Percentiles rank a stretch among this genome's conserved stretches.
These are phyloP conservation scores for Hedya salicella DNA, from an alignment of 2,888 invertebrate genomes.

Conservation along the genomic window DNA sequence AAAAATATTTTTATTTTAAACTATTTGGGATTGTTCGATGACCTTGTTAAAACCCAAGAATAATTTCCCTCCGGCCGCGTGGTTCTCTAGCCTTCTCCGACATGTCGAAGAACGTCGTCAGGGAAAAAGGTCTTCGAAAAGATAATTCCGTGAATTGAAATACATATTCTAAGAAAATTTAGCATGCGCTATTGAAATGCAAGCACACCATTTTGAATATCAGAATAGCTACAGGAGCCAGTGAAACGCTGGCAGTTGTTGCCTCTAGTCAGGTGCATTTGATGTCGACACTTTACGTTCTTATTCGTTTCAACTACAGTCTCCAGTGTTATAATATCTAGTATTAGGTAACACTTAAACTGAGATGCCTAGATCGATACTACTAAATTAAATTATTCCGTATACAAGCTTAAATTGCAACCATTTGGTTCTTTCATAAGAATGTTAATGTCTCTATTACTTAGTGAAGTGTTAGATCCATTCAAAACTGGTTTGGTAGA, in stretches of 20 bases:
- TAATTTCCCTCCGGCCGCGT: too few species aligned
- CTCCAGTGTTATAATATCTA: slow-evolving; percentile 15
- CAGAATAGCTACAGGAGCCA: not conserved
- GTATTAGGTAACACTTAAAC: slow-evolving; percentile 11
- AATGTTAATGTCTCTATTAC: slow-evolving; percentile 36
- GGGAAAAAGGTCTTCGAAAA: too few species aligned
- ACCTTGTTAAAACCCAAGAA: too few species aligned
- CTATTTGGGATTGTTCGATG: too few species aligned
- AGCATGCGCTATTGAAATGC: too few species aligned
- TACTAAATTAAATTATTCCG: slow-evolving; percentile 28
- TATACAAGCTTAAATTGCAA: slow-evolving; percentile 9
- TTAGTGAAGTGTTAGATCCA: slow-evolving; percentile 19
- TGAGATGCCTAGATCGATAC: slow-evolving; percentile 3
- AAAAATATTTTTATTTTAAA: too few species aligned
- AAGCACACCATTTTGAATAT: too few species aligned
- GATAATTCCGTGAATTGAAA: too few species aligned
- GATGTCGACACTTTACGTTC: slow-evolving; percentile 7
- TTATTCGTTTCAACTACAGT: slow-evolving; percentile 10
- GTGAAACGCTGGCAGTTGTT: not conserved
- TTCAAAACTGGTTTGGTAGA: slow-evolving; percentile 26
- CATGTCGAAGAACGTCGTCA: too few species aligned
- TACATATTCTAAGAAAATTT: too few species aligned
- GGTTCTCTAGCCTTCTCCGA: too few species aligned
- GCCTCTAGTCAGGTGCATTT: slow-evolving; percentile 20
- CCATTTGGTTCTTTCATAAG: slow-evolving; percentile 30